Evolutionary conservation across 1,140 invertebrate species (phyloP).

Genomic region (Bilobella aurantiaca): DNA sequence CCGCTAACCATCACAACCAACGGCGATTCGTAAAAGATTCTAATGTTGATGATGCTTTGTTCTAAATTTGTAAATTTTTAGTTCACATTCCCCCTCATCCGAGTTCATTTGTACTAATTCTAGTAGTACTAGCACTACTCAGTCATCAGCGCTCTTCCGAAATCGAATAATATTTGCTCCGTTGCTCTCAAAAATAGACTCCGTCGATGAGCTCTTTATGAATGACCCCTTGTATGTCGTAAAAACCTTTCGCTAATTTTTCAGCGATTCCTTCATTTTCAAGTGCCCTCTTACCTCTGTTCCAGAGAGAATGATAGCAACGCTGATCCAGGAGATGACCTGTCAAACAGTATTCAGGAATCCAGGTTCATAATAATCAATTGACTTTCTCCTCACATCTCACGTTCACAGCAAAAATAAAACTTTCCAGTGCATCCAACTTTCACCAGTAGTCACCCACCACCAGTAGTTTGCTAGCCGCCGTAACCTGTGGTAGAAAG

Average conservation of each 20-base stretch:
- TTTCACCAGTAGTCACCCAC: too few relatives aligned
- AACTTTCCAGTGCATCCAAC: too few relatives aligned
- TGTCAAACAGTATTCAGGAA: slow-evolving; percentile 1
- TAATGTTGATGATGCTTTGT: not conserved
- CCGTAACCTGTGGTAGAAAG: too few relatives aligned
- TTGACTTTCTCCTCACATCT: not conserved
- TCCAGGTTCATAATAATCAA: not conserved
- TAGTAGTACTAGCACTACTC: too few relatives aligned
- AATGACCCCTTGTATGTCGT: slow-evolving; percentile 6
- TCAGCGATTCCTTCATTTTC: not conserved
- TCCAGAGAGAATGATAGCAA: not conserved
- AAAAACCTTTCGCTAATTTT: not conserved
- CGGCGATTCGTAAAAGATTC: not conserved
- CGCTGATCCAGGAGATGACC: not conserved
- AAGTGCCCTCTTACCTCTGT: not conserved
- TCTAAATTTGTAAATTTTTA: not conserved
- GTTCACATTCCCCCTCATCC: not conserved
- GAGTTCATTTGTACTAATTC: not conserved
- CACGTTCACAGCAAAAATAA: not conserved
- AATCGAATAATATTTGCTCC: slow-evolving; percentile 3
- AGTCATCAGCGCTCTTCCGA: not conserved
- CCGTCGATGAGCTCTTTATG: slow-evolving; percentile 10
- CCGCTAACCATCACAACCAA: not conserved
- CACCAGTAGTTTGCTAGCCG: too few relatives aligned
- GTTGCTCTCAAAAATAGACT: slow-evolving; percentile 3